Evolutionary conservation across 2,113 vertebrate genomes (phyloP).

Genomic region (Barnardius zonarius): DNA sequence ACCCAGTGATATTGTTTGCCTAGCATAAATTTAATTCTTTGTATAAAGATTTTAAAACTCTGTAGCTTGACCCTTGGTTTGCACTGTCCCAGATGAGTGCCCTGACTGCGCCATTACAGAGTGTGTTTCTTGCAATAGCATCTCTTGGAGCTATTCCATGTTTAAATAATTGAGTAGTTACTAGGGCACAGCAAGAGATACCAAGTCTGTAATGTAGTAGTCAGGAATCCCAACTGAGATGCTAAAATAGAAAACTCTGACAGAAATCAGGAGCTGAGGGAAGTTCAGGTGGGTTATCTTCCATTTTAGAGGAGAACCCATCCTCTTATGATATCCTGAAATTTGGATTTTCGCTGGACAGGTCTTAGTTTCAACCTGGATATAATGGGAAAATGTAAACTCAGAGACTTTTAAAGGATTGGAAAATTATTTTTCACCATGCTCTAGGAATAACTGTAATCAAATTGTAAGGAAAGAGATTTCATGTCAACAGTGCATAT

Average conservation of each 20-base stretch:
- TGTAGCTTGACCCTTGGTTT: conserved; percentile 13
- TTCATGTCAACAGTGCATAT: neutral
- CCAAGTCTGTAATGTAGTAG: neutral
- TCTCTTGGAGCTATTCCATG: neutral
- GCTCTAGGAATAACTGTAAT: neutral
- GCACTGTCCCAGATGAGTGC: neutral
- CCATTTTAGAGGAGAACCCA: neutral
- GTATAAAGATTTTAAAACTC: neutral
- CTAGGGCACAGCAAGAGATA: conserved; percentile 26
- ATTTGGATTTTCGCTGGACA: neutral
- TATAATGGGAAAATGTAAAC: neutral
- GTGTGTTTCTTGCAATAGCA: conserved; percentile 1
- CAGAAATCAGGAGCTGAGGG: neutral
- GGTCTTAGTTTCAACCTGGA: neutral
- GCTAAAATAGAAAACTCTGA: neutral
- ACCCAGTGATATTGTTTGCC: neutral
- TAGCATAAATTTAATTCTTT: neutral
- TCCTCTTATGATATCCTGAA: neutral
- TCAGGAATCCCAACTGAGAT: neutral
- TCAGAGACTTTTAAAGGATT: neutral
- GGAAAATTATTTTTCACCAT: neutral
- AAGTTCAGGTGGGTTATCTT: neutral
- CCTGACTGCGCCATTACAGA: neutral
- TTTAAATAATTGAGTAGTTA: conserved; percentile 50
- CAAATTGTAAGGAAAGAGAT: neutral